Evolutionary conservation across 2,797 vertebrate species (phyloP), one percentile per base, ranked within the genome.

Genomic region (Gobionotothen gibberifrons): DNA sequence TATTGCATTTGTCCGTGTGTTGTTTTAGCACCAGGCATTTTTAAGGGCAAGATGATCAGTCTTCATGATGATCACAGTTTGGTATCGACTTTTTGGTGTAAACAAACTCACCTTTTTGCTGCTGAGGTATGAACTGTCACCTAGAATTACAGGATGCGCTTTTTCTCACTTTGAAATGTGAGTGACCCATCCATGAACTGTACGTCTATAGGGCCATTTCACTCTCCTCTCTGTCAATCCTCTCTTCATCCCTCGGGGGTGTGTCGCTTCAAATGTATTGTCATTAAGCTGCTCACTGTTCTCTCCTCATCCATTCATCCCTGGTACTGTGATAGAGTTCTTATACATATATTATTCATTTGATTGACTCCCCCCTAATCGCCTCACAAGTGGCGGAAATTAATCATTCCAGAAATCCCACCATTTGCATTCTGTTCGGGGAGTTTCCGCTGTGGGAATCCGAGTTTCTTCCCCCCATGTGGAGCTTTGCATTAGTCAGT

Each of bases 321-420:
- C 69, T 48, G 51, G 32, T 71, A 72, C 79, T 57, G 62, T 49
- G 83, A 90, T 78, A 59, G 81, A 88, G 77, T 29, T 17, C 81
- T 76, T 68, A 64, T 79, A 79, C 72, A 90, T 93, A 85, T 83
- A 89, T 90, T 91, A 91, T 93, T 93, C 82, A 90, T 92, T 84
- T 89, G 89, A 92, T 87, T 89, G 92, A 90, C 87, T 92, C 72
- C 59, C 48, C 59, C 67, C 67, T 91, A 90, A 91, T 92, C 82
- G 56, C 81, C 80, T 82, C 84, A 52, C 82, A 88, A 89, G 89
- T 89, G 88, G 79, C 63, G 22, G 83, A 84, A 90, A 92, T 93
- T 62, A 89, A 92, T 94, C 85, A 91, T 79, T 81, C 48, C 66
- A 48, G 62, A 84, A 93, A 90, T 87, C 73, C 82, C 57, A 43